A percentile compares a stretch with the other conserved stretches of the same genome.
phyloP scores from a whole-genome alignment of 92 coral and sea anemone genomes.

The Phenganax subtilis region DNA sequence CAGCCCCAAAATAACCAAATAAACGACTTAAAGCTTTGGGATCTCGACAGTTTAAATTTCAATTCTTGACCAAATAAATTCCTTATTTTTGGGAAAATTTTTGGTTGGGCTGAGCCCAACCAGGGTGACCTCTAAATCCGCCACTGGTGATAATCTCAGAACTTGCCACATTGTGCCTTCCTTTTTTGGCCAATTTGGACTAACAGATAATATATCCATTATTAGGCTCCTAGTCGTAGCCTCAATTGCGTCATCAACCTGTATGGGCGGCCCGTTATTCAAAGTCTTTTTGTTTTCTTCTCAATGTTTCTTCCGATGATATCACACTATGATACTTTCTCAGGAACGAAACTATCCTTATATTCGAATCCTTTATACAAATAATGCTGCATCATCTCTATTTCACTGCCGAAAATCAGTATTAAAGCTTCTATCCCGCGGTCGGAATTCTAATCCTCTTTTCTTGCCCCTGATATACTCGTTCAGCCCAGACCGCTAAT shows the following conservation, averaged over 20 bases:
- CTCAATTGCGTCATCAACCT: constrained; percentile 31
- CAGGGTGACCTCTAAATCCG: no score
- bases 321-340: constrained; percentile 32
- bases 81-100: no score
- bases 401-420: background rate
- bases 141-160: background rate
- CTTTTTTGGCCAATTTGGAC: constrained; percentile 43
- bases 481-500: no score
- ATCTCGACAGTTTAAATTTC: no score
- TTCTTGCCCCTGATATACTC: no score
- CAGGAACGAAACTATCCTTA: constrained; percentile 28
- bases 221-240: constrained; percentile 39
- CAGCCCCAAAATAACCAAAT: no score
- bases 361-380: constrained; percentile 21
- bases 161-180: constrained; percentile 54
- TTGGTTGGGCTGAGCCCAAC: no score
- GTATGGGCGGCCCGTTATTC: constrained; percentile 32
- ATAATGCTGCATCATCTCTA: background rate
- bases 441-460: background rate
- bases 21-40: no score
- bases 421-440: background rate
- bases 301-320: constrained; percentile 48
- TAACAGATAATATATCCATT: constrained; percentile 34
- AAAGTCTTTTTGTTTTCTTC: constrained; percentile 59
- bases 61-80: no score